Conservation (phyloP, 2,113 vertebrate genomes). For the Aleadryas rufinucha region DNA sequence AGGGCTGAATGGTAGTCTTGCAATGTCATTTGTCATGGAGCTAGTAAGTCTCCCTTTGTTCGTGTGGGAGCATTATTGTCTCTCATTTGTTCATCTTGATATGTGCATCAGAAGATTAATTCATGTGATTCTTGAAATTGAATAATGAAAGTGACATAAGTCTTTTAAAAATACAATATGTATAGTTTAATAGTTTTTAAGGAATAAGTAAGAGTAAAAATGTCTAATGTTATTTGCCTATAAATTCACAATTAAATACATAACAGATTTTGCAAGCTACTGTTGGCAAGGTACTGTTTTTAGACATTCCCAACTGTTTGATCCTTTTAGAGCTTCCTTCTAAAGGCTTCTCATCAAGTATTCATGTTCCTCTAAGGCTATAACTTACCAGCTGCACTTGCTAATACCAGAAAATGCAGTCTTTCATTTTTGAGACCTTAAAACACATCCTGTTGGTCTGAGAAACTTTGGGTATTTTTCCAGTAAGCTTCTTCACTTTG, state of each 20-base stretch:
- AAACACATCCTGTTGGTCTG: neutral
- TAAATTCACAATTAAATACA: neutral
- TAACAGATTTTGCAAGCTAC: neutral
- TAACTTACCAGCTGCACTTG: neutral
- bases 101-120: neutral
- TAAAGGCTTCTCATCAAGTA: neutral
- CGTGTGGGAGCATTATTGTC: neutral
- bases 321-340: neutral
- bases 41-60: neutral
- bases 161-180: neutral
- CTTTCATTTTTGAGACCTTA: neutral
- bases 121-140: neutral
- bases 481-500: neutral
- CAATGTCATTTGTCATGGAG: neutral
- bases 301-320: neutral
- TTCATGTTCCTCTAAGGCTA: neutral
- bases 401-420: neutral
- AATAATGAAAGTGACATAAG: neutral
- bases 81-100: neutral
- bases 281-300: neutral
- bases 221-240: neutral
- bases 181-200: neutral
- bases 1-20: neutral
- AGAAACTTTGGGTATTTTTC: neutral
- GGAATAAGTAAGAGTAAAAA: neutral